Evolutionary conservation across 2,888 invertebrate species (phyloP), one percentile per base, ranked within the genome.

Genomic region (Lycaena phlaeas): DNA sequence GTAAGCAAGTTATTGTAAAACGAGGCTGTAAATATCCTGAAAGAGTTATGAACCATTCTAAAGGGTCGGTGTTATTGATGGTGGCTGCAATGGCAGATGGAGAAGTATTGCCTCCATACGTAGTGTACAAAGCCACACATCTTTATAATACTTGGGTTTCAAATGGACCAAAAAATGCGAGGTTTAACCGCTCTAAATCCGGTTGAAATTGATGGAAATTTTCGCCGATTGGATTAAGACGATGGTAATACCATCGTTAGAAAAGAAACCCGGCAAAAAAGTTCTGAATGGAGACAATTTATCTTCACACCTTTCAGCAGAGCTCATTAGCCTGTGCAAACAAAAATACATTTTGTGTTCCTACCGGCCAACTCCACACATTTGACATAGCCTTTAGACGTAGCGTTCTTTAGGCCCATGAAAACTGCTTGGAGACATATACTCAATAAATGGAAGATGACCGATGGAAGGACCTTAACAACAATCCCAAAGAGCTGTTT

Each of bases 121-220:
- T 71, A n/a, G 64, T 70, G 0, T 73, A 74, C 43, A 78, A 74
- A 49, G 48, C 68, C 0, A 55, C 59, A 36, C 43, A 66, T 40
- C 38, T 75, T 25, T 71, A 39, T 50, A 37, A 56, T 27, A 53
- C 57, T 6, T 78, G 76, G 74, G 56, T 51, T 5, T 45, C 49
- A 43, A 57, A 57, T 17, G 76, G 75, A 2, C 68, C 70, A 26
- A 14, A 37, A 39, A 52, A 57, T 30, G 30, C 57, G 37, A 43
- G 46, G 5, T 54, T 47, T 12, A 69, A 53, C 10, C 40, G 65
- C 2, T 55, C 60, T 2, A 53, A 54, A 43, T 57, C 54, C 14
- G 76, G 68, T 2, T 68, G 65, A n/a, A 66, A 61, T 69, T 49
- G 57, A 40, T 26, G 27, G 12, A 11, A 1, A 11, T 31, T 5